phyloP scores from a whole-genome alignment of 2,888 invertebrate genomes.

The Platerodrilus igneus region DNA sequence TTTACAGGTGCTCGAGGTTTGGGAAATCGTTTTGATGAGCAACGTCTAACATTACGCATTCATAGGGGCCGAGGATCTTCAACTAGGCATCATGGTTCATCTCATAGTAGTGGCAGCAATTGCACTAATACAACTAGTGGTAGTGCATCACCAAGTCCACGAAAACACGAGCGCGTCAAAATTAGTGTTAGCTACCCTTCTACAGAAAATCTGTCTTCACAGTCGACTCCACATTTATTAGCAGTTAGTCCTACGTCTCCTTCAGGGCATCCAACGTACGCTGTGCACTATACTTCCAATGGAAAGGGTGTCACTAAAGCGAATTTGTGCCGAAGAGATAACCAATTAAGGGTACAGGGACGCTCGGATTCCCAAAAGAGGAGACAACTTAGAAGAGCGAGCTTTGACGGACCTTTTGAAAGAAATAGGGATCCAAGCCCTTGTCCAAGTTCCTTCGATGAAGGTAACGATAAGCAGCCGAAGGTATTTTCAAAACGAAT shows the following conservation, averaged over 20 bases:
- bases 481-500: constrained; percentile 59
- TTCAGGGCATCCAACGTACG: constrained; percentile 51
- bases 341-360: constrained; percentile 55
- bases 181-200: constrained; percentile 84
- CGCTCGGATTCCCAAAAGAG: constrained; percentile 34
- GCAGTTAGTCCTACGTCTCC: constrained; percentile 46
- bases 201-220: constrained; percentile 57
- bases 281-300: constrained; percentile 65
- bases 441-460: constrained; percentile 47
- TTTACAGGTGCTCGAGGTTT: constrained; percentile 58
- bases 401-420: constrained; percentile 50
- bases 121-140: constrained; percentile 65
- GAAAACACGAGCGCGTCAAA: constrained; percentile 74
- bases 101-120: constrained; percentile 63
- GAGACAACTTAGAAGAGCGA: constrained; percentile 47
- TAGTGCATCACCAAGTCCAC: constrained; percentile 59
- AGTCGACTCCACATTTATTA: constrained; percentile 38
- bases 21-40: constrained; percentile 79
- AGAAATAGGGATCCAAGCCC: constrained; percentile 49
- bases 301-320: constrained; percentile 59
- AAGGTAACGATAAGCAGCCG: constrained; percentile 37
- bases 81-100: constrained; percentile 56
- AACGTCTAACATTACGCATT: constrained; percentile 84
- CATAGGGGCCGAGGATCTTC: constrained; percentile 78
- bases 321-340: constrained; percentile 50